Percentiles rank a stretch among this genome's conserved stretches.
Conservation (phyloP, 2,113 vertebrate species). For the Nannobrachium achirus region DNA sequence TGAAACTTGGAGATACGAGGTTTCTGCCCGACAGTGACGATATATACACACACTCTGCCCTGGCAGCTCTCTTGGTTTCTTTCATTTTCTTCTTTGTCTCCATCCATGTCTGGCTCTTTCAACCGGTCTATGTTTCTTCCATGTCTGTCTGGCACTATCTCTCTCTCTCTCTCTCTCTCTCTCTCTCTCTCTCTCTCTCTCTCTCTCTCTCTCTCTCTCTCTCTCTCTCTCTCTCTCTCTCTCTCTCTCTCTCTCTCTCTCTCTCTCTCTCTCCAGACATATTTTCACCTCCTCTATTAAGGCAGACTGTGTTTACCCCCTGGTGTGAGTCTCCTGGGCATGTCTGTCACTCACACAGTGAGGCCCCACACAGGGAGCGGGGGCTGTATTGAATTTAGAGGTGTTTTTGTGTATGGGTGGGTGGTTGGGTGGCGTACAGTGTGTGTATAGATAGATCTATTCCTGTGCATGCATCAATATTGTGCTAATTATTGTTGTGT, state of each 20-base stretch:
- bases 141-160: conserved; percentile 5
- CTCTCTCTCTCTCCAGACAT: neutral
- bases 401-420: conserved; percentile 21
- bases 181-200: conserved; percentile 29
- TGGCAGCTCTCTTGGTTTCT: neutral
- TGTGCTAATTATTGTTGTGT: neutral
- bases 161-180: neutral
- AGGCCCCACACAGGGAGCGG: conserved; percentile 19
- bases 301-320: conserved; percentile 44
- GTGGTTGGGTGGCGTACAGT: neutral
- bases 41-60: neutral
- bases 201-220: conserved; percentile 1
- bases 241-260: neutral
- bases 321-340: conserved; percentile 43
- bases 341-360: conserved; percentile 47
- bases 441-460: too few species aligned
- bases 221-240: neutral
- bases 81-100: conserved; percentile 51
- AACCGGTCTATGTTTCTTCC: conserved; percentile 20
- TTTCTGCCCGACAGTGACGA: too few species aligned
- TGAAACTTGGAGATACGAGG: too few species aligned
- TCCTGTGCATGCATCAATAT: conserved; percentile 7
- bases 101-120: neutral
- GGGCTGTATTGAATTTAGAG: conserved; percentile 36
- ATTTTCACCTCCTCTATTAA: conserved; percentile 40